Evolutionary conservation across 92 coral and sea anemone species (phyloP), one percentile per base, ranked within the genome.

Genomic region (Zoanthus gigantus): DNA sequence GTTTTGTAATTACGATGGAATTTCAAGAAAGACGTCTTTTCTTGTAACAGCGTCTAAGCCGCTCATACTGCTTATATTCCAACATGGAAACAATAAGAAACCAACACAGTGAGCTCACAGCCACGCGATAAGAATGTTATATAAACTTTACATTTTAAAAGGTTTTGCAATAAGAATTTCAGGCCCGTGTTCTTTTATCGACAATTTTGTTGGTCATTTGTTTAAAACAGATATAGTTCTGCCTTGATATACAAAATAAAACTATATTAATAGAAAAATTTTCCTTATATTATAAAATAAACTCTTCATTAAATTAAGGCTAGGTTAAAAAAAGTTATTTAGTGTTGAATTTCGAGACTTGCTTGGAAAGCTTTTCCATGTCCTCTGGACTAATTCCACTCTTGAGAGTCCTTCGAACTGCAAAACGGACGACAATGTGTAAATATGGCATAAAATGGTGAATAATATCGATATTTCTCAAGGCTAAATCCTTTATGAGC

Each of bases 341-440:
- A 56, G 74, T 85, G 30, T 94, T 95, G 79, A 94, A 89, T 77
- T 74, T 93, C 60, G 94, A 76, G 73, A 94, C 95, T 76, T 94
- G 98, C 50, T 89, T 86, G 32, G 98, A 84, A 12, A 94, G 94
- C 42, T 94, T 94, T 84, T 94, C 98, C 85, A 93, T 88, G 80
- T 97, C 99, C 48, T 97, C 99, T 8, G 97, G 93, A 71, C 96
- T 97, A 12, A 97, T 92, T 6, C 99, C 99, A 69, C 95, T 92
- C 78, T 97, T 95, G 67, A 97, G 90, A 15, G 99, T 97, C 18
- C 99, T 94, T 13, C 98, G 98, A 73, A 92, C 99, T 97, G 89
- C 16, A 94, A 92, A 18, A 50, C 23, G 74, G 10, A 45, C 74
- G 50, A 32, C 81, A 17, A 80, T 23, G 6, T 8, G 23, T 7